phyloP scores from a whole-genome alignment of 2,113 vertebrate species.

The Prinia subflava region DNA sequence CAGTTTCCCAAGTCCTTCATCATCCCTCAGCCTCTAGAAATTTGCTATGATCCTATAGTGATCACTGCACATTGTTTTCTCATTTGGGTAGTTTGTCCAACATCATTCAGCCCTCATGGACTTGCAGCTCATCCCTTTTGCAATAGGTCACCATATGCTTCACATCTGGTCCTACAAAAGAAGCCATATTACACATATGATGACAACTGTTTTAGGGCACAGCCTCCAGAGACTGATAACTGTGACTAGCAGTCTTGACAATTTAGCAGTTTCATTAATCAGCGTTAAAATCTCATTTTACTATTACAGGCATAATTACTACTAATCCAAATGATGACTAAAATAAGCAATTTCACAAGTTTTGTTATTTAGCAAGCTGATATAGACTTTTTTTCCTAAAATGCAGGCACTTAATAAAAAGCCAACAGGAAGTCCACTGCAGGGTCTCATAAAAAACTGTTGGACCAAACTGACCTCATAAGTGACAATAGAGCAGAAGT shows the following conservation, averaged over 20 bases:
- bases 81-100: neutral
- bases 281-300: slow-evolving; percentile 46
- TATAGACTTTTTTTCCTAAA: neutral
- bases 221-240: neutral
- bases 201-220: slow-evolving; percentile 2
- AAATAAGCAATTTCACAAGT: neutral
- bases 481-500: neutral
- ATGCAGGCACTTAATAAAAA: neutral
- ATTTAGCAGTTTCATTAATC: slow-evolving; percentile 46
- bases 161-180: slow-evolving; percentile 52
- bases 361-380: neutral
- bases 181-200: neutral
- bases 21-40: neutral
- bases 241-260: slow-evolving; percentile 10
- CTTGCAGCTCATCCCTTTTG: neutral
- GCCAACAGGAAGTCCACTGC: neutral
- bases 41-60: neutral
- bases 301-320: slow-evolving; percentile 23
- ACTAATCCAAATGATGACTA: neutral
- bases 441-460: neutral
- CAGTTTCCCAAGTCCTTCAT: neutral
- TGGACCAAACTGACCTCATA: neutral
- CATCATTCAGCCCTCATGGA: neutral
- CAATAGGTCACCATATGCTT: slow-evolving; percentile 54
- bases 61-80: neutral